Evolutionary conservation across 2,888 invertebrate species (phyloP), one percentile per base, ranked within the genome.

Genomic region (Drosophila colorata): DNA sequence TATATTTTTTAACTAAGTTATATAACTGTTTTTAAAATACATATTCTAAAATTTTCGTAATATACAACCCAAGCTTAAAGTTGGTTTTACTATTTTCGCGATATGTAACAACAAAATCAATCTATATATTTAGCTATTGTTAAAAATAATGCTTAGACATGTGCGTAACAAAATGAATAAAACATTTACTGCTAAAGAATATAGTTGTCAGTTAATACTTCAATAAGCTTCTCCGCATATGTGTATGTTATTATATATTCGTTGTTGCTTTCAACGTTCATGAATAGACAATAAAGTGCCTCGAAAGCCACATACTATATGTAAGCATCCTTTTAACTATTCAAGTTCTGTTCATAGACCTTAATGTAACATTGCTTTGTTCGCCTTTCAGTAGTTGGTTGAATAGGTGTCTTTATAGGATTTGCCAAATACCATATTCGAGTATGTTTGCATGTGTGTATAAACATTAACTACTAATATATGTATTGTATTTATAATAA

Each of bases 301-400:
- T 11, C 31, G 31, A 31, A 31, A 31, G 33, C 33, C 33, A 33
- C 13, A 33, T 33, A 33, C 33, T 33, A 4, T 13, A 13, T 38
- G 11, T 51, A 33, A n/a, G 44, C 51, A 47, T 46, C 43, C 31
- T 28, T 52, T 52, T 41, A 56, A 47, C 43, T 46, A 52, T 52
- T 67, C 49, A 25, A 60, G 33, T 48, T 16, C 49, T 65, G 28
- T 44, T 38, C 44, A 69, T 51, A 57, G 52, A 68, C 67, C 75
- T 81, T 78, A 83, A 76, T 61, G 48, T 87, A 85, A 83, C 72
- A 87, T 87, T 87, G 87, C 88, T 87, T 79, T 28, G 23, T 25
- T 67, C 37, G 33, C 43, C 37, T 23, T 20, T 58, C 52, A 38
- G 31, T 71, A 59, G 51, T 44, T 23, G 11, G 33, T 43, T 33